Evolutionary conservation across 1,140 invertebrate genomes (phyloP), one percentile per base, ranked within the genome.

Genomic region (Hyles euphorbiae): DNA sequence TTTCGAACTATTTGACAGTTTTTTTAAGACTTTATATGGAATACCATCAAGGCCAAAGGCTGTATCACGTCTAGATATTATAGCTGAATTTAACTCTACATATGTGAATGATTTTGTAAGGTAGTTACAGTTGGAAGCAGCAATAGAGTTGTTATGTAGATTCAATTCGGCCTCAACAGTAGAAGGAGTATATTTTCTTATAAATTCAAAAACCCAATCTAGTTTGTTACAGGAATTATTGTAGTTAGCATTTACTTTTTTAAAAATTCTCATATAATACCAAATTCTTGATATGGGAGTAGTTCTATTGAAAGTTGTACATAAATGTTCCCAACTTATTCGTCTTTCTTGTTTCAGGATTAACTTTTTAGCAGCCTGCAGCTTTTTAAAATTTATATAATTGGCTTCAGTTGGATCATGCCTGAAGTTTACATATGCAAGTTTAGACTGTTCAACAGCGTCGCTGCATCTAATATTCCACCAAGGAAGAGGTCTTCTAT

Each of bases 1-100:
- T 48, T 34, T 10, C 12, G 40, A n/a, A 34, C 44, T 11, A 50
- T 47, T 34, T 32, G 44, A 10, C 22, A 63, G 33, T 8, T 56
- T 32, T 60, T 70, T 66, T 34, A 70, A 44, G 51, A 70, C 53
- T 56, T 59, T 63, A 48, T 70, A 70, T 6, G 63, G 40, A 32
- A 70, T 63, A 34, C 49, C 33, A 45, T 70, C 64, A 1, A 70
- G 34, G 32, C 67, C 67, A 66, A 50, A 63, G 34, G 58, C 60
- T 46, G 63, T 63, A 49, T 70, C 67, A 43, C 51, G 56, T 50
- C 64, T 47, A 46, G 60, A 56, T 11, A 5, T n/a, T 32, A 66
- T 53, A 11, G 64, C 64, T 49, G 60, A 22, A 33, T 56, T 53
- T 45, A 70, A 47, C 60, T 70, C 67, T 12, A 34, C 1, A 22